Evolutionary conservation across 2,113 vertebrate species (phyloP).

Genomic region (Nothoprocta pentlandii): DNA sequence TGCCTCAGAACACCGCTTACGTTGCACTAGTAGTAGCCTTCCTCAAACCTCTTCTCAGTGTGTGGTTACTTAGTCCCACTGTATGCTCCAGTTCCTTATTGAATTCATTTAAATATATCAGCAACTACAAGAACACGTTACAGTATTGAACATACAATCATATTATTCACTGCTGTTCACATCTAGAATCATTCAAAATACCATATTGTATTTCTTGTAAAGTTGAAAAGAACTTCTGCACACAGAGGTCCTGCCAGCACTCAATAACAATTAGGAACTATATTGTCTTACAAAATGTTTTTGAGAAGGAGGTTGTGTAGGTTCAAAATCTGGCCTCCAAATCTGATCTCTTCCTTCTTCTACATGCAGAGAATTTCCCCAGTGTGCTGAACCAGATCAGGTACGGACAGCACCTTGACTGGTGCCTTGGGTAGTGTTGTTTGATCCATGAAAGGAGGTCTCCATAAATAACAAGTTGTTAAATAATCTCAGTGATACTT

Average conservation of each 20-base stretch:
- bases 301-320: neutral
- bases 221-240: neutral
- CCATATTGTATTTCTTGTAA: neutral
- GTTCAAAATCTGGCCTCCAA: neutral
- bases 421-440: neutral
- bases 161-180: neutral
- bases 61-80: neutral
- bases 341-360: neutral
- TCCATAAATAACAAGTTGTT: neutral
- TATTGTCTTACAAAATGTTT: neutral
- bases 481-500: neutral
- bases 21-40: neutral
- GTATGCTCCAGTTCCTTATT: neutral
- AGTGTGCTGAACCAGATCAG: neutral
- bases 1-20: neutral
- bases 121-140: neutral
- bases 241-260: neutral
- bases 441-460: neutral
- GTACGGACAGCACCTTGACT: neutral
- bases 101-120: neutral
- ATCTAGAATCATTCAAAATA: neutral
- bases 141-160: neutral
- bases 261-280: neutral
- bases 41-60: neutral
- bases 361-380: neutral